Base-by-base conservation (phyloP, 2,797 vertebrate genomes). In the Etheostoma perlongum region DNA sequence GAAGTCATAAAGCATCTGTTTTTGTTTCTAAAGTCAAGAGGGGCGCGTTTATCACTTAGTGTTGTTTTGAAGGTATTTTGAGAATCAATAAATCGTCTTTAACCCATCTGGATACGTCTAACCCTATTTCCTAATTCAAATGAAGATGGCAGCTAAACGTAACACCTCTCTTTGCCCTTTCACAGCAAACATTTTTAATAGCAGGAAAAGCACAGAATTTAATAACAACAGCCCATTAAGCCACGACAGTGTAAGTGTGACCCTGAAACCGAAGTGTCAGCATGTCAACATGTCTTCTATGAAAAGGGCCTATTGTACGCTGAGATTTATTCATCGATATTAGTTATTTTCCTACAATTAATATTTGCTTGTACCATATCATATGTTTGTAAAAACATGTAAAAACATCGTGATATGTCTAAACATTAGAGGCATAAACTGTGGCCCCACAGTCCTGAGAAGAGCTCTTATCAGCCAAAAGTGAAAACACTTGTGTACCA, bases 391-490 rank as follows among this genome's bases (percentile, higher is more conserved):
- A n/a, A n/a, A n/a, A n/a, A n/a, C n/a, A n/a, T n/a, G n/a, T n/a
- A n/a, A n/a, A n/a, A n/a, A n/a, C n/a, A n/a, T n/a, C n/a, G n/a
- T n/a, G n/a, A n/a, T n/a, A n/a, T n/a, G 4, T 66, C 19, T 40
- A 30, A 52, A n/a, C 21, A 21, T 4, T 5, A 67, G 19, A 60
- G 36, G 23, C 2, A 67, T 40, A 67, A 52, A 67, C 23, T 1
- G 23, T 48, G 51, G 33, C 16, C 48, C 12, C 23, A n/a, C n/a
- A n/a, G 44, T 48, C 21, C 51, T 21, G 30, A 68, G 49, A 25
- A 30, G 8, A 67, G 63, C 13, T 72, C 33, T 25, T 15, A 51
- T 59, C 27, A 59, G 70, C 23, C 52, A 36, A 19, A 57, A 58
- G n/a, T 46, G 46, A 55, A 63, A 51, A 63, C 11, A 13, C 30